phyloP scores from a whole-genome alignment of 30 jellyfish, hydroid and myxozoan species.

The Aurelia aurita complex sp. Pacific region DNA sequence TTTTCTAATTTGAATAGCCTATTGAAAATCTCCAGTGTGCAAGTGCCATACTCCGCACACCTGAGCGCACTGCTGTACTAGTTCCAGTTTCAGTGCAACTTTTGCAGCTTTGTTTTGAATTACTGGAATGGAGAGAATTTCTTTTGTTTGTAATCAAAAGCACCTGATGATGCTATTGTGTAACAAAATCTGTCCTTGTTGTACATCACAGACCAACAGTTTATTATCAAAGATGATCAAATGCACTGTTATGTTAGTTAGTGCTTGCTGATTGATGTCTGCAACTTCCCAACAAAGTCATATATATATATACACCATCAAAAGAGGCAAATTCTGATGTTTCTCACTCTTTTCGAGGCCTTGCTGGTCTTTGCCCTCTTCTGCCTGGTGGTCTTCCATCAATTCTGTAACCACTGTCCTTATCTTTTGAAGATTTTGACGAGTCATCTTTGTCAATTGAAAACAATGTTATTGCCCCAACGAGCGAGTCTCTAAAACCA shows the following conservation, averaged over 20 bases:
- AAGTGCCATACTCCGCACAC: no score
- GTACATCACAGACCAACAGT: no score
- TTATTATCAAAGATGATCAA: no score
- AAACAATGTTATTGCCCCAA: slow-evolving; percentile 75
- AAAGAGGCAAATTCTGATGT: not conserved
- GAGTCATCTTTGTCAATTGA: slow-evolving; percentile 68
- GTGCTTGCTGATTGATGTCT: no score
- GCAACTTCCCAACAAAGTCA: no score
- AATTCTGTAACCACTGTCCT: slow-evolving; percentile 12
- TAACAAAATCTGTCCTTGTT: no score
- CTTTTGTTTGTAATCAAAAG: no score
- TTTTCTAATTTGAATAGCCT: not conserved
- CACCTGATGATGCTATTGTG: no score
- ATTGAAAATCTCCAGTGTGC: not conserved
- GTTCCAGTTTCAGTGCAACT: no score
- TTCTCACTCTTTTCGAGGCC: slow-evolving; percentile 45
- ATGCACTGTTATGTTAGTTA: no score
- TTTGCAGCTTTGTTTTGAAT: not conserved
- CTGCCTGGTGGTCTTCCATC: slow-evolving; percentile 71
- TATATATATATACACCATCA: not conserved
- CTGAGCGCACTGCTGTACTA: no score
- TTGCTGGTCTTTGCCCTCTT: slow-evolving; percentile 66
- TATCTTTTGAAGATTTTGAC: not conserved
- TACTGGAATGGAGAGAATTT: no score
- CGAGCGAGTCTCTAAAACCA: slow-evolving; percentile 87